phyloP scores from a whole-genome alignment of 2,113 vertebrate genomes.

The Carettochelys insculpta region DNA sequence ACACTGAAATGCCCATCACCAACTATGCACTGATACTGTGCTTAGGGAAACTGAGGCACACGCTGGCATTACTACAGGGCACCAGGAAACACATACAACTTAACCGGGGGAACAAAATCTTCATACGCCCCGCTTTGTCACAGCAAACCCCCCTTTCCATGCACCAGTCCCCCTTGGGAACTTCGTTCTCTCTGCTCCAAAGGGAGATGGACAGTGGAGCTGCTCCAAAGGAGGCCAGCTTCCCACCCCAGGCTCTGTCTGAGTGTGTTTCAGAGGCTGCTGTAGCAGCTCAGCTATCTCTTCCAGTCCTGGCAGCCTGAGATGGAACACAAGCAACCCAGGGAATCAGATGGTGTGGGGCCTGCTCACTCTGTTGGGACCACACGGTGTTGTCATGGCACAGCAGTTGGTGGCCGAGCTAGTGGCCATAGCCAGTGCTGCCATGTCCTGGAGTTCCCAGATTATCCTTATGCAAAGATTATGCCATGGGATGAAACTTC shows the following conservation, averaged over 20 bases:
- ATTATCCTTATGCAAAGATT: too few species aligned
- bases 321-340: accelerated
- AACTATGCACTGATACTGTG: too few species aligned
- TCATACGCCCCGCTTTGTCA: too few species aligned
- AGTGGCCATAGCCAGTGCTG: not conserved
- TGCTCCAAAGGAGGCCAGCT: not conserved
- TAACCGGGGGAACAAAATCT: too few species aligned
- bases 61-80: too few species aligned
- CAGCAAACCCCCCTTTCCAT: not conserved
- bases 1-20: too few species aligned
- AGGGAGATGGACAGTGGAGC: not conserved
- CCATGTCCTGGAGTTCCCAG: too few species aligned
- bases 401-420: not conserved
- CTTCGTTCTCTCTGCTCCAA: not conserved
- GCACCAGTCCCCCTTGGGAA: not conserved
- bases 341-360: not conserved
- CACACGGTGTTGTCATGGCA: not conserved
- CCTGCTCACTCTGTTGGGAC: not conserved
- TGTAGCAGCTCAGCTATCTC: not conserved
- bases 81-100: too few species aligned
- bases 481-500: too few species aligned
- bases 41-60: too few species aligned
- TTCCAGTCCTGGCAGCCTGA: accelerated
- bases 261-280: not conserved
- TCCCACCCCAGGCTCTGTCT: not conserved